Base-by-base conservation (phyloP, 2,888 invertebrate species). In the Alloscopus bannaensis region DNA sequence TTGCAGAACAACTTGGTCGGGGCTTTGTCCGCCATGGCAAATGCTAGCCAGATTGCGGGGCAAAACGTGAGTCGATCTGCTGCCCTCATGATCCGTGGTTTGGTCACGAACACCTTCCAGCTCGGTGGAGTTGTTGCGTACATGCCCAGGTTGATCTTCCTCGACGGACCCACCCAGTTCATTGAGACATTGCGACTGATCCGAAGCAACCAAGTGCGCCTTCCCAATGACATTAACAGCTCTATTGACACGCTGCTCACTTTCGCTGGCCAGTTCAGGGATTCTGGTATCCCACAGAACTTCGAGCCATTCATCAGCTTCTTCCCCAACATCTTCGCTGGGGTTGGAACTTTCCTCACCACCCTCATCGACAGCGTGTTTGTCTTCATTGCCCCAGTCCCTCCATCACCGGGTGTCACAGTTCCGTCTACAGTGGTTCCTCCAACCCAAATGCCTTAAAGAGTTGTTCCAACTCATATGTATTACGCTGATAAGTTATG, bases 151-250 rank as follows among this genome's bases (percentile, higher is more conserved):
- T 80, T 86, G 29, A 83, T 86, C 76, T 85, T 86, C 71, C 64
- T 86, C 64, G 86, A 86, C 62, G 86, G 85, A 75, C 85, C 86
- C 24, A 85, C 82, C 22, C 85, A 86, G 60, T 86, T 86, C 76
- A 82, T 86, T 50, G 85, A 86, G 62, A 84, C 85, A 24, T 75
- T 86, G 8, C 69, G 83, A 13, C 81, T 86, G 24, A 81, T 86
- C 83, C 80, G 86, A 18, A 81, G 78, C 80, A 86, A 86, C 80
- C 85, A 85, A 47, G 80, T 86, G 70, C 82, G 84, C n/a, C 40
- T 84, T 28, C 86, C 86, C 28, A 84, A 80, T 50, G 85, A 86
- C 77, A 26, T 86, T 22, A 77, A 84, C 73, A 79, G 80, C 52
- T 81, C 86, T 45, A 86, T 86, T 45, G 86, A 86, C 80, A 85